Conservation (phyloP, 2,888 invertebrate genomes). For the Ametastegia equiseti region DNA sequence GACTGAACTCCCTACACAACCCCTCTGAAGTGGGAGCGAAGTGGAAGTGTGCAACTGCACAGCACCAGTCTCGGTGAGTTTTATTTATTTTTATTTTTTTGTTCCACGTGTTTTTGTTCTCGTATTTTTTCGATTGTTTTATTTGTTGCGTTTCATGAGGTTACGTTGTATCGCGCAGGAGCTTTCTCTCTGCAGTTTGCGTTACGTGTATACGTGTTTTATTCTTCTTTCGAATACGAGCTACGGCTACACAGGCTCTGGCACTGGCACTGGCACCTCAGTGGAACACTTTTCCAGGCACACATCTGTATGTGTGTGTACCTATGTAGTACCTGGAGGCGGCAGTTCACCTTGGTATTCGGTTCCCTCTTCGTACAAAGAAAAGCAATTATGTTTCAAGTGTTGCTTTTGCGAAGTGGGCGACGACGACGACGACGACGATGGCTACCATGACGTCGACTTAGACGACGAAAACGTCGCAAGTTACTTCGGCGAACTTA, state of each 20-base stretch:
- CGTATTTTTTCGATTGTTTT: background rate
- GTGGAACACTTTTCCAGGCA: conserved; percentile 4
- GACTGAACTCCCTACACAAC: conserved; percentile 16
- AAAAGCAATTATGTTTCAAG: conserved; percentile 38
- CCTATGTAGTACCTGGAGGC: background rate
- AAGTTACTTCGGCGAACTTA: background rate
- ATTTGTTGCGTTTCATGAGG: background rate
- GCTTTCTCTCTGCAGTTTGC: conserved; percentile 1
- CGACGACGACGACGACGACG: background rate
- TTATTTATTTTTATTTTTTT: background rate
- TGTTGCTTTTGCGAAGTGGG: conserved; percentile 28
- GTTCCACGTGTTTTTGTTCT: background rate
- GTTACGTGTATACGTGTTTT: conserved; percentile 16
- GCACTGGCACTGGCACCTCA: background rate
- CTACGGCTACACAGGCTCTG: background rate
- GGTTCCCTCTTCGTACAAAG: conserved; percentile 41
- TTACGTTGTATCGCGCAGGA: background rate
- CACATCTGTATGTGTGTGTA: background rate
- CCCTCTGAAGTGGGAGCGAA: background rate
- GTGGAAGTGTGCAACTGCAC: background rate
- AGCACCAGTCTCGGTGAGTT: background rate
- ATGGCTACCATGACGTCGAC: background rate
- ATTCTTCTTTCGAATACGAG: background rate
- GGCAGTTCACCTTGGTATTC: conserved; percentile 3
- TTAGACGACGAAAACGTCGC: background rate